Base-by-base conservation (phyloP, 1,140 invertebrate species). In the Drepana arcuata region DNA sequence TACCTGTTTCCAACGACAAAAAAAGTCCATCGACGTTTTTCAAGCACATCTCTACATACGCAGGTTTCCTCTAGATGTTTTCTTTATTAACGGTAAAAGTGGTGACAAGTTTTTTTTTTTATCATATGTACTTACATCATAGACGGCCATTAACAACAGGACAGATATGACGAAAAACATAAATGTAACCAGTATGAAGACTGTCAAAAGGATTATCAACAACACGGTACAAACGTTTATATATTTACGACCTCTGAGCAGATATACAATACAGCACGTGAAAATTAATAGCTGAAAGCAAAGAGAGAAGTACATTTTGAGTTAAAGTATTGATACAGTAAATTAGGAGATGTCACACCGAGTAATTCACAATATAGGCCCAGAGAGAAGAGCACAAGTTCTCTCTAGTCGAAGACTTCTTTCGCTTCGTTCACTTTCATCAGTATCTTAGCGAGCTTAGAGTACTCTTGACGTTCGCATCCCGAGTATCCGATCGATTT, bases 151-250 rank as follows among this genome's bases (percentile, higher is more conserved):
- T 3, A 35, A 10, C 2, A 46, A 15, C 11, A 46, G 2, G 1
- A 46, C 21, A 16, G 43, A 40, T 6, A 14, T 23, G 12, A 40
- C 6, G 0, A 46, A 15, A 16, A 46, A 40, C 36, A 40, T 18
- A 3, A 46, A 11, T 1, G 36, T 39, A 14, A 36, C 14, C 2
- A 40, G 12, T 6, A 34, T 14, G 14, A 40, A 40, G 7, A 40
- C 9, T 11, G 43, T 21, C 9, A 46, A 13, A 7, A 39, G n/a
- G 16, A 40, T 7, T 1, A 39, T 14, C 6, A 46, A n/a, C 2
- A 46, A 1, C 0, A 40, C 7, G 14, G 32, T 39, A 1, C 18
- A 4, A 0, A 15, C 0, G 2, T 18, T 26, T 7, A 46, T 11
- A 16, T 36, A 14, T 12, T 18, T 24, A 11, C 37, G 29, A 23